Conservation (phyloP, 2,113 vertebrate genomes). For the Dipodomys ordii region DNA sequence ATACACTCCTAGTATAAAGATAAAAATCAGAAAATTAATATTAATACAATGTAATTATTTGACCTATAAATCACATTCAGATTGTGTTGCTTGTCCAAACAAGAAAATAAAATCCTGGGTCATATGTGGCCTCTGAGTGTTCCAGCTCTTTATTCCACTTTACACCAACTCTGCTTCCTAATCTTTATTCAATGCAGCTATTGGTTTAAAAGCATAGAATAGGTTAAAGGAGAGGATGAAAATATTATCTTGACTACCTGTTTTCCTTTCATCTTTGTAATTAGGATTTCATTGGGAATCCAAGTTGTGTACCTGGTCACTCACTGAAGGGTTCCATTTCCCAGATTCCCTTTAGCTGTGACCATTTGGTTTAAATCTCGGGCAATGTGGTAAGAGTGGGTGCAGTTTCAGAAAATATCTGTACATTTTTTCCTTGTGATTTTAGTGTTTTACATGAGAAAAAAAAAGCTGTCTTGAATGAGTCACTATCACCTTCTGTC, state of each 20-base stretch:
- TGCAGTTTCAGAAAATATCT: constrained; percentile 10
- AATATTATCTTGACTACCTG: neutral
- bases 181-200: constrained; percentile 41
- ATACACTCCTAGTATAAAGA: neutral
- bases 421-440: neutral
- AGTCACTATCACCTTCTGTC: neutral
- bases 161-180: neutral
- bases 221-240: constrained; percentile 53
- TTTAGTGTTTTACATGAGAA: neutral
- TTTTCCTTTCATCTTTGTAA: constrained; percentile 38
- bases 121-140: neutral
- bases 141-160: neutral
- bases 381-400: neutral
- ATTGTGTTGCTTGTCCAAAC: neutral
- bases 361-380: neutral
- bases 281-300: constrained; percentile 17
- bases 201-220: constrained; percentile 1
- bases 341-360: neutral
- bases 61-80: neutral
- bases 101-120: neutral
- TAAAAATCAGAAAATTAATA: constrained; percentile 33
- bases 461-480: neutral
- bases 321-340: constrained; percentile 19
- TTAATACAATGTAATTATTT: constrained; percentile 12
- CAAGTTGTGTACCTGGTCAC: neutral